Base-by-base conservation (phyloP, 2,797 vertebrate genomes). In the Ambastaia sidthimunki region DNA sequence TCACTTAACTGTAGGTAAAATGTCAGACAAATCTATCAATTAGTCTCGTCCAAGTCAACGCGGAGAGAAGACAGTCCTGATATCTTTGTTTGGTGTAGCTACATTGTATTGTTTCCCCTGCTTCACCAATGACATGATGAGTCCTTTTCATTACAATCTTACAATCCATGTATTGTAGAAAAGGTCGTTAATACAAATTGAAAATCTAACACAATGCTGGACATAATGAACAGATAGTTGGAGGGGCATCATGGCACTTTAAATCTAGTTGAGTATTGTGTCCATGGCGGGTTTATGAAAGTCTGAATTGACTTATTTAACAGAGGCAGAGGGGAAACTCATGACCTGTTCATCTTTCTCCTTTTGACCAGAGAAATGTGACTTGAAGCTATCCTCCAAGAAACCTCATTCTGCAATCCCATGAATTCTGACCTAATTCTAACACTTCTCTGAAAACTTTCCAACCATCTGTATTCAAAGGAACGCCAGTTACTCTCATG, bases 401-500 rank as follows among this genome's bases (percentile, higher is more conserved):
- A n/a, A 68, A 34, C 54, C 25, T 15, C 54, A 60, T 65, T 19
- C 23, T 11, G n/a, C 68, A 76, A 47, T 54, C 37, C 44, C 72
- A 34, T 48, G 72, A 75, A 59, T 34, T 79, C 41, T 65, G 73
- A 82, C 63, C 65, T 70, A 48, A 50, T 62, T 48, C 44, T 44
- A 74, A 60, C 76, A 66, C 60, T 73, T 71, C 52, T 41, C 55
- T 72, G 59, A 65, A 75, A 50, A 72, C 52, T 41, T 65, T 67
- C 60, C 23, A 66, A 67, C 12, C n/a, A 44, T 72, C 60, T 48
- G 0, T 50, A 73, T 80, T 76, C 28, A 74, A 57, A 78, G n/a
- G 31, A 82, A 48, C 15, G 13, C 34, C 59, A 80, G 78, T 76
- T 52, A 76, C 72, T 82, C 50, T 54, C 80, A 66, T 59, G 44